A percentile compares a stretch with the other conserved stretches of the same genome.
phyloP scores from a whole-genome alignment of 1,140 invertebrate species.

The Drosophila pallidifrons region DNA sequence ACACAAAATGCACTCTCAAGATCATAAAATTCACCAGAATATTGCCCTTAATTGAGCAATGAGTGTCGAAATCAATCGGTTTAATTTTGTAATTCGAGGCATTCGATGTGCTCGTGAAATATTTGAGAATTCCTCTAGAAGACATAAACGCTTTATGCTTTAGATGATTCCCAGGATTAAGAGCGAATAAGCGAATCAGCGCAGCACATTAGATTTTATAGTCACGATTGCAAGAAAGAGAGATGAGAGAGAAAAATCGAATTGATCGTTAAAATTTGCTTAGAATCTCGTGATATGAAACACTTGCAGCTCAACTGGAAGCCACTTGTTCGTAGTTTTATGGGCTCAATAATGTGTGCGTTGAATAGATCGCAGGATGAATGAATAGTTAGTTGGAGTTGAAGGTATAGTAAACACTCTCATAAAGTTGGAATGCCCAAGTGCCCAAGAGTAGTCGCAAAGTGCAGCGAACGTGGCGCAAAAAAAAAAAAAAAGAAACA shows the following conservation, averaged over 20 bases:
- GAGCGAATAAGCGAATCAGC: not conserved
- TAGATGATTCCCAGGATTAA: not conserved
- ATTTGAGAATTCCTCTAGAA: too few species aligned
- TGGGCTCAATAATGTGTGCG: slow-evolving; percentile 19
- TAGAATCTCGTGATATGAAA: slow-evolving; percentile 2
- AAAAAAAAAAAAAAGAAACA: slow-evolving; percentile 58
- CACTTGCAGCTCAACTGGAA: not conserved
- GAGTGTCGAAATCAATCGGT: too few species aligned
- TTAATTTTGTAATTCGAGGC: too few species aligned
- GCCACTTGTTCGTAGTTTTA: slow-evolving; percentile 6
- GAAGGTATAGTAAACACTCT: slow-evolving; percentile 18
- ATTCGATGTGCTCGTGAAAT: too few species aligned
- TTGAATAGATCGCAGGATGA: not conserved
- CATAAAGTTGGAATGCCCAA: slow-evolving; percentile 29
- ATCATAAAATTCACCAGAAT: too few species aligned
- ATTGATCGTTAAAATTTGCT: not conserved
- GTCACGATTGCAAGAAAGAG: slow-evolving; percentile 1
- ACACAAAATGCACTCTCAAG: too few species aligned
- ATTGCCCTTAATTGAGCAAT: too few species aligned
- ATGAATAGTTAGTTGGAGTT: not conserved
- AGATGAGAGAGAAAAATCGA: not conserved
- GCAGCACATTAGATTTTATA: slow-evolving; percentile 7
- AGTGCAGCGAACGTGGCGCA: not conserved
- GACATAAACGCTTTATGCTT: not conserved
- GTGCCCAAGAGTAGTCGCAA: slow-evolving; percentile 29